Evolutionary conservation across 2,797 vertebrate genomes (phyloP).

Genomic region (Dicrostonyx torquatus): DNA sequence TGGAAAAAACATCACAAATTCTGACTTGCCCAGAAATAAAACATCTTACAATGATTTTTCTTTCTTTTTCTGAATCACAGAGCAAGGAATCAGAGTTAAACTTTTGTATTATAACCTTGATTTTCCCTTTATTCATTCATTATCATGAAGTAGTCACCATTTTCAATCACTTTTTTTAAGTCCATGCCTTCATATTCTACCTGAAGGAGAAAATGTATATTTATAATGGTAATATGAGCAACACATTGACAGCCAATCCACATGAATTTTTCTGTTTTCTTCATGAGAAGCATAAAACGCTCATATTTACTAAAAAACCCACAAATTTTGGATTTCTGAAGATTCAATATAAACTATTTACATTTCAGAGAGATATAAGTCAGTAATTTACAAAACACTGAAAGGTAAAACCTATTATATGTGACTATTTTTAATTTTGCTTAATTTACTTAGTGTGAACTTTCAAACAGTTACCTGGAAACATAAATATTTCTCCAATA

Average conservation of each 20-base stretch:
- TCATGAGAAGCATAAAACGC: background rate
- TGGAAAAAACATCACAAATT: background rate
- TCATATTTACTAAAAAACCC: background rate
- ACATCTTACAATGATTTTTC: background rate
- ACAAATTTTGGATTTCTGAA: background rate
- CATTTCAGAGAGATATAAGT: background rate
- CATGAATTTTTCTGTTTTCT: background rate
- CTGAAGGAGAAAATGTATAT: background rate
- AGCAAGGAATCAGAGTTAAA: background rate
- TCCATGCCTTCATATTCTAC: background rate
- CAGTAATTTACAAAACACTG: background rate
- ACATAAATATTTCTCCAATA: background rate
- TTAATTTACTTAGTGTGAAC: constrained; percentile 16
- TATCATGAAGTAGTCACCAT: background rate
- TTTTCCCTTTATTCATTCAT: background rate
- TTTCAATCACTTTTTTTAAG: background rate
- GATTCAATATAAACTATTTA: background rate
- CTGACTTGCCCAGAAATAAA: background rate
- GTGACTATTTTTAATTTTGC: background rate
- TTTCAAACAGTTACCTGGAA: background rate
- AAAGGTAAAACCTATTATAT: background rate
- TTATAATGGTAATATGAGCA: background rate
- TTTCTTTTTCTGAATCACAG: background rate
- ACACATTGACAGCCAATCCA: background rate
- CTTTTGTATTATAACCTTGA: background rate